Evolutionary conservation across 1,140 invertebrate genomes (phyloP).

Genomic region (Melanaphis sacchari): DNA sequence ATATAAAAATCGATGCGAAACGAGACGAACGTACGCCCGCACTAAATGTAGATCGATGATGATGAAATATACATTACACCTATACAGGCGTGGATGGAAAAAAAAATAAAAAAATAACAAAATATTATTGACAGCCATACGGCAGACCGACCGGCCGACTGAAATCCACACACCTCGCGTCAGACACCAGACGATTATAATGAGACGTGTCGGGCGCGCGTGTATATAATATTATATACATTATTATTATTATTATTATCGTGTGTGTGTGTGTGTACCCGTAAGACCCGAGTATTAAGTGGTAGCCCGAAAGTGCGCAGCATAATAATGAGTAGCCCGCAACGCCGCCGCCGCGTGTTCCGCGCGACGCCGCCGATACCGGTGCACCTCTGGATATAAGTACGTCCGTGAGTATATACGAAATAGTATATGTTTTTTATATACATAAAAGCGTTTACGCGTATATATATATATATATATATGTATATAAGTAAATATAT

Average conservation of each 20-base stretch:
- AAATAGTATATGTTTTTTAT: background rate
- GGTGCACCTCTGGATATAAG: background rate
- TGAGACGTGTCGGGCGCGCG: background rate
- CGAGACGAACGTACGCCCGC: no score
- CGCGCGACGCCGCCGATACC: background rate
- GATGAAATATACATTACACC: no score
- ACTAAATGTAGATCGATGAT: background rate
- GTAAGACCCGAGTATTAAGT: conserved; percentile 10
- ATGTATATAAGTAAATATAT: no score
- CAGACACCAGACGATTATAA: conserved; percentile 34
- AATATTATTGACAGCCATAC: background rate
- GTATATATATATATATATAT: no score
- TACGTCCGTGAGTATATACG: background rate
- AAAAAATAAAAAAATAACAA: background rate
- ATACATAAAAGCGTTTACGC: background rate
- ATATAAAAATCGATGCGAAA: background rate
- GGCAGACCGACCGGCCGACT: background rate
- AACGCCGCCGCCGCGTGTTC: background rate
- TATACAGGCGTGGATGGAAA: background rate
- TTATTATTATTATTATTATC: background rate
- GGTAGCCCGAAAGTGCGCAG: conserved; percentile 33
- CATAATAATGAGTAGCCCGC: conserved; percentile 43
- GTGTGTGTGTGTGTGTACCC: background rate
- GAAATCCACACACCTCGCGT: background rate
- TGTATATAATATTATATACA: background rate